Evolutionary conservation across 1,140 invertebrate genomes (phyloP).

Genomic region (Eurosta solidaginis): DNA sequence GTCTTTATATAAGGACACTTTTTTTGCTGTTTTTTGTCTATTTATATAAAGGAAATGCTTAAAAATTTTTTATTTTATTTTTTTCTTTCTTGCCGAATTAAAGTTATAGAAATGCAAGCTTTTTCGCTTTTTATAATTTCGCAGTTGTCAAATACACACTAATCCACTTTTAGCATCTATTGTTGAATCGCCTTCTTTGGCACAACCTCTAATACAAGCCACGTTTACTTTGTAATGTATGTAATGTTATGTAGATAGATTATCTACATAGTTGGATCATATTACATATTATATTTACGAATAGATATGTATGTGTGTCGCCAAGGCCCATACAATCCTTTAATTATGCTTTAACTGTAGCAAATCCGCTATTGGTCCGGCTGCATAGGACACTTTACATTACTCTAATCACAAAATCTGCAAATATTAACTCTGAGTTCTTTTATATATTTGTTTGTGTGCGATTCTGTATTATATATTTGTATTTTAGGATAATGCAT

Average conservation of each 20-base stretch:
- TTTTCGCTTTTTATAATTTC: neutral
- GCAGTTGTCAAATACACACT: neutral
- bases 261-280: neutral
- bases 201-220: neutral
- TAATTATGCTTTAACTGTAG: conserved; percentile 19
- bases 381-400: conserved; percentile 9
- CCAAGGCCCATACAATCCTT: neutral
- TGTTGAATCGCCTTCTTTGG: neutral
- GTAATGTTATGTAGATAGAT: neutral
- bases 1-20: too few species aligned
- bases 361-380: neutral
- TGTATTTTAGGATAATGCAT: too few species aligned
- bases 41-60: too few species aligned
- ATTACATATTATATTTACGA: neutral
- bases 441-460: neutral
- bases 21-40: too few species aligned
- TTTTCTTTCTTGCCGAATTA: too few species aligned
- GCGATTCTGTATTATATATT: neutral
- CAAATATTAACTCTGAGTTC: conserved; percentile 5
- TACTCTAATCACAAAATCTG: conserved; percentile 24
- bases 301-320: neutral
- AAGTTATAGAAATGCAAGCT: neutral
- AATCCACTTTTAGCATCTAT: neutral
- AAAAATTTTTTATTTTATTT: too few species aligned
- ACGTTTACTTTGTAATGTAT: neutral